These are phyloP conservation scores for Oxyruncus cristatus DNA, from an alignment of 2,113 vertebrate species.

Conservation along the genomic window DNA sequence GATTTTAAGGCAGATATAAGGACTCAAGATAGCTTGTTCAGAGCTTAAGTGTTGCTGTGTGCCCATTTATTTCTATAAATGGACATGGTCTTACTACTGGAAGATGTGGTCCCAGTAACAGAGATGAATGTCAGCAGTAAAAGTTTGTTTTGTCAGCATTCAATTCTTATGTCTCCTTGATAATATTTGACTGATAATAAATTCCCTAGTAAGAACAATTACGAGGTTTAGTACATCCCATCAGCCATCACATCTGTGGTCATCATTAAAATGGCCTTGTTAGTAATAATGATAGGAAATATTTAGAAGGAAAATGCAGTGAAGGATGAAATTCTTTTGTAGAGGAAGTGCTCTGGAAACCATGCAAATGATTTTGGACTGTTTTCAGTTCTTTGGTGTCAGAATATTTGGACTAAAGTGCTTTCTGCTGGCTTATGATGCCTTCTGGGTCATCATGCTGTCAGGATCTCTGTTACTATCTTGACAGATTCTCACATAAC, in stretches of 20 bases:
- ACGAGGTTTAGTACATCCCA: background rate
- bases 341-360: background rate
- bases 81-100: background rate
- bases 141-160: background rate
- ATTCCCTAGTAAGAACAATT: background rate
- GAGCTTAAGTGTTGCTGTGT: background rate
- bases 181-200: background rate
- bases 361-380: background rate
- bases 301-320: background rate
- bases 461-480: background rate
- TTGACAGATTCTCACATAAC: background rate
- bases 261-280: background rate
- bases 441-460: background rate
- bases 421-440: background rate
- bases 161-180: background rate
- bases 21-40: background rate
- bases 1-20: background rate
- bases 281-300: background rate
- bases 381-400: background rate
- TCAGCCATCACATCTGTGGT: background rate
- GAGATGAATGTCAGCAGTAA: background rate
- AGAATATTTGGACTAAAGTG: background rate
- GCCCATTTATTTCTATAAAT: background rate
- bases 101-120: background rate
- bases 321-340: background rate